Conservation (phyloP, 2,797 vertebrate species). For the Labeo calbasu region DNA sequence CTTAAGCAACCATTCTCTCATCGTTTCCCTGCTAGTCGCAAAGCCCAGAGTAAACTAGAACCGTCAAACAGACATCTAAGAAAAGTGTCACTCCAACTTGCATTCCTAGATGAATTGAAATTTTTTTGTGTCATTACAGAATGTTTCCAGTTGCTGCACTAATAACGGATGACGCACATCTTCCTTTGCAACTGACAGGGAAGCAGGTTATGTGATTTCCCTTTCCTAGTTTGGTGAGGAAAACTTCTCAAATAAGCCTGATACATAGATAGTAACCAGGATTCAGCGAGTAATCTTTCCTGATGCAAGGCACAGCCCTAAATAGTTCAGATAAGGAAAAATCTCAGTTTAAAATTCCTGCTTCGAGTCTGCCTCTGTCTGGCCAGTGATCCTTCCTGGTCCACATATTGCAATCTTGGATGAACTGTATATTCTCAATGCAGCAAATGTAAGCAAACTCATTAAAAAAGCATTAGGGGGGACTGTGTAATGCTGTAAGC, state of each 20-base stretch:
- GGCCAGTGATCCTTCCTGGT: slow-evolving; percentile 9
- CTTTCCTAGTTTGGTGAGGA: slow-evolving; percentile 7
- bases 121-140: slow-evolving; percentile 8
- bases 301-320: slow-evolving; percentile 31
- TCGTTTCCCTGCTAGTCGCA: slow-evolving; percentile 29
- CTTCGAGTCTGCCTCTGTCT: slow-evolving; percentile 13
- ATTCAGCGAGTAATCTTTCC: slow-evolving; percentile 26
- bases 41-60: slow-evolving; percentile 19
- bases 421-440: slow-evolving; percentile 32
- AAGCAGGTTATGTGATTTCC: neutral
- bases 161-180: neutral
- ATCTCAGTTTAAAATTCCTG: slow-evolving; percentile 27
- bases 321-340: slow-evolving; percentile 32
- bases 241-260: slow-evolving; percentile 13
- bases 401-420: slow-evolving; percentile 24
- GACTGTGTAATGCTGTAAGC: slow-evolving; percentile 27
- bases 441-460: slow-evolving; percentile 28
- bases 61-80: slow-evolving; percentile 24
- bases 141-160: slow-evolving; percentile 25
- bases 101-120: slow-evolving; percentile 5
- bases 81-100: neutral
- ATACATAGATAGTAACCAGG: slow-evolving; percentile 36
- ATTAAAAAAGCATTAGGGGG: slow-evolving; percentile 35
- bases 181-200: neutral
- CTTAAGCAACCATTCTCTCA: slow-evolving; percentile 41